These are phyloP conservation scores for Danio rerio DNA, from an alignment of 2,113 vertebrate genomes.

Conservation along the genomic window DNA sequence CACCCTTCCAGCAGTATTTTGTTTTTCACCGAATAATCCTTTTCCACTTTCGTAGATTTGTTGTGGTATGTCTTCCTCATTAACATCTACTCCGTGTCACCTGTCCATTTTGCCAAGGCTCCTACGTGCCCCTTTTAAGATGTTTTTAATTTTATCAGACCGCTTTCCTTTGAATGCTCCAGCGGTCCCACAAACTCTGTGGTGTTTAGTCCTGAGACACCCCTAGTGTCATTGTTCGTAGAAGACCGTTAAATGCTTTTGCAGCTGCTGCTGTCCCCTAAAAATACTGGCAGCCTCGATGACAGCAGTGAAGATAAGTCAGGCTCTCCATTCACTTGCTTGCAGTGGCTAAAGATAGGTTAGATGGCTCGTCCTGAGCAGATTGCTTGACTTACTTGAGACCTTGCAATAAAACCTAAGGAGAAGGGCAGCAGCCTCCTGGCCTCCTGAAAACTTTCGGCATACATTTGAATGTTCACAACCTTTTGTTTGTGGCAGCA, in stretches of 20 bases:
- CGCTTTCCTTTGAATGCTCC: slow-evolving; percentile 51
- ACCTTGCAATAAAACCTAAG: slow-evolving; percentile 71
- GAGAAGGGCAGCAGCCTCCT: slow-evolving; percentile 51
- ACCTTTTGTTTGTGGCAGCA: neutral
- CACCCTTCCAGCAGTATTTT: slow-evolving; percentile 50
- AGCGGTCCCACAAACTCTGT: slow-evolving; percentile 65
- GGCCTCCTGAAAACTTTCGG: slow-evolving; percentile 25
- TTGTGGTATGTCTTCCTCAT: slow-evolving; percentile 49
- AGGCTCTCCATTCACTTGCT: slow-evolving; percentile 81
- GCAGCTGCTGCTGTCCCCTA: slow-evolving; percentile 83
- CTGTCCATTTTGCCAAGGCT: slow-evolving; percentile 58
- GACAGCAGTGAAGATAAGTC: slow-evolving; percentile 83
- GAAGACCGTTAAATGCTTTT: slow-evolving; percentile 84
- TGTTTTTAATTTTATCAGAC: slow-evolving; percentile 25
- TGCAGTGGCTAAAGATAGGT: slow-evolving; percentile 79
- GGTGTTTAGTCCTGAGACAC: slow-evolving; percentile 72
- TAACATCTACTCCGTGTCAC: slow-evolving; percentile 44
- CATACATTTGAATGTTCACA: neutral
- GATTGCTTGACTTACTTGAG: slow-evolving; percentile 72
- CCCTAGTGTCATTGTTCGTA: slow-evolving; percentile 82
- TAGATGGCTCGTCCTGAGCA: slow-evolving; percentile 64
- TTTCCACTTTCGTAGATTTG: slow-evolving; percentile 1
- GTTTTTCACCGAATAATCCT: slow-evolving; percentile 53
- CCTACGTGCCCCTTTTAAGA: slow-evolving; percentile 12
- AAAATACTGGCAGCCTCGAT: slow-evolving; percentile 82